Conservation (phyloP, 2,797 vertebrate species). For the Morus bassanus region DNA sequence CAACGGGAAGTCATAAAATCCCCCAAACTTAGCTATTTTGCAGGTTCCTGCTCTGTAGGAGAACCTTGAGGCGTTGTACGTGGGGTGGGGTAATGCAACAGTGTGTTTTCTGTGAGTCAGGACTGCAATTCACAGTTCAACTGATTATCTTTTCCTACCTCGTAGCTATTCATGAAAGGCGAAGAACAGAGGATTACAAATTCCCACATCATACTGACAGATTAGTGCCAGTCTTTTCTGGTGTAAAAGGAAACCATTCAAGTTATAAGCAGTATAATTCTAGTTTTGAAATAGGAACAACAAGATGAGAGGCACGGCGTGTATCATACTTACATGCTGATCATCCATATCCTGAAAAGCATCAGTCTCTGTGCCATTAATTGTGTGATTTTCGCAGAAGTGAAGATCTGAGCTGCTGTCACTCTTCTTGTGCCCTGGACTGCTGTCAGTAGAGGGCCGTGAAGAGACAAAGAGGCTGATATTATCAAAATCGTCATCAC, state of each 20-base stretch:
- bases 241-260: neutral
- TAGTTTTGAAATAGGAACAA: neutral
- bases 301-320: neutral
- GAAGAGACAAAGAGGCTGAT: slow-evolving; percentile 91
- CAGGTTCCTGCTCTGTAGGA: neutral
- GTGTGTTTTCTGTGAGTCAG: neutral
- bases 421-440: slow-evolving; percentile 66
- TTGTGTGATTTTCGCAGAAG: slow-evolving; percentile 76
- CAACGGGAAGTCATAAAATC: neutral
- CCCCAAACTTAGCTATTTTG: neutral
- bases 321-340: slow-evolving; percentile 80
- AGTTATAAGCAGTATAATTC: neutral
- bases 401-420: slow-evolving; percentile 80
- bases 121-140: neutral
- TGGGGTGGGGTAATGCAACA: neutral
- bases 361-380: slow-evolving; percentile 28
- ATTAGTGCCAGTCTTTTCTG: neutral
- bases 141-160: neutral
- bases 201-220: neutral
- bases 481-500: slow-evolving; percentile 91
- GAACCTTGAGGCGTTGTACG: neutral
- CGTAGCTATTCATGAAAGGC: neutral
- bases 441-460: slow-evolving; percentile 74
- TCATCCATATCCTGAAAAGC: slow-evolving; percentile 75
- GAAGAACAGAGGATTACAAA: neutral